These are phyloP conservation scores for Petrocephalus microphthalmus DNA, from an alignment of 2,113 vertebrate genomes.

Conservation along the genomic window DNA sequence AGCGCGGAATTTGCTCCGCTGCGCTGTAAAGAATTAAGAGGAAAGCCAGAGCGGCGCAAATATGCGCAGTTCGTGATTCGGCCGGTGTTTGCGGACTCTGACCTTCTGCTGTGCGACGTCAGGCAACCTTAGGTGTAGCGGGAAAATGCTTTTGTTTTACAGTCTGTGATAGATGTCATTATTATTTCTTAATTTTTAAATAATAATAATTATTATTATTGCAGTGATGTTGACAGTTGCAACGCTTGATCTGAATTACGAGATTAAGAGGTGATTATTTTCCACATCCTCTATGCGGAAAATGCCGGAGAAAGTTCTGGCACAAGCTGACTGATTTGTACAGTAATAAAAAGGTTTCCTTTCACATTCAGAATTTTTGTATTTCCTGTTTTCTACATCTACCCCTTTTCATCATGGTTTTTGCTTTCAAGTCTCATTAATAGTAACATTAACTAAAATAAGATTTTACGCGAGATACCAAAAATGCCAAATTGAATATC, in stretches of 20 bases:
- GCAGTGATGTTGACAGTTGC: neutral
- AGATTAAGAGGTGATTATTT: neutral
- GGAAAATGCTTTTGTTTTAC: neutral
- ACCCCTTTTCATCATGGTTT: neutral
- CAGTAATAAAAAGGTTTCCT: neutral
- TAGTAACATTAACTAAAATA: neutral
- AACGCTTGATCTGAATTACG: neutral
- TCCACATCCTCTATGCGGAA: too few relatives aligned
- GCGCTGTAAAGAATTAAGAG: conserved; percentile 15
- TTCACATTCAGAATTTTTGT: neutral
- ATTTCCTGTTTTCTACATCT: neutral
- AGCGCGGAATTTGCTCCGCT: conserved; percentile 12
- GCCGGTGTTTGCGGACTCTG: neutral
- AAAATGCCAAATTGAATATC: neutral
- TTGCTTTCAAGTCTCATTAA: neutral
- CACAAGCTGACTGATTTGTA: neutral
- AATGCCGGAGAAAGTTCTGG: neutral
- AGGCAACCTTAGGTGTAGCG: neutral
- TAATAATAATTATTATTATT: neutral
- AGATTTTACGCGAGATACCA: neutral
- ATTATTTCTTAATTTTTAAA: neutral
- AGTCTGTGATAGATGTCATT: neutral
- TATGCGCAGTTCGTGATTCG: neutral
- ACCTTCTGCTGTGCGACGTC: neutral
- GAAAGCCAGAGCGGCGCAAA: neutral